Conservation (phyloP, 1,140 invertebrate genomes). For the Himalopsyche phryganea region DNA sequence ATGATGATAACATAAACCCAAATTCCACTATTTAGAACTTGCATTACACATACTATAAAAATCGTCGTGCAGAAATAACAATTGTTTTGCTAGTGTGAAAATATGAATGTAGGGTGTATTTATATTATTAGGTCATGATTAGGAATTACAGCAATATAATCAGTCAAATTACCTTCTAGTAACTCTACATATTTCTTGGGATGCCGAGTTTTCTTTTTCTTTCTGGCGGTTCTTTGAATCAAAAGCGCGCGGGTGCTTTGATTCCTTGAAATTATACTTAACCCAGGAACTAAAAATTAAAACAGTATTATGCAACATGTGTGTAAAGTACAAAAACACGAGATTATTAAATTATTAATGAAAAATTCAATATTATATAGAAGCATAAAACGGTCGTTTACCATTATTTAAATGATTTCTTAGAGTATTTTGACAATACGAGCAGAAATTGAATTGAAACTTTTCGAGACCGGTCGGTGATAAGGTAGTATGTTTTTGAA, state of each 20-base stretch:
- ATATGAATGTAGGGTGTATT: too few relatives aligned
- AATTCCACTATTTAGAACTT: too few relatives aligned
- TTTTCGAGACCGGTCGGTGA: not conserved
- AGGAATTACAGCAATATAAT: too few relatives aligned
- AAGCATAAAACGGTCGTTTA: not conserved
- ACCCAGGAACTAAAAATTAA: conserved; percentile 7
- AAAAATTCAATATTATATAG: not conserved
- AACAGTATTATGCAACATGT: conserved; percentile 16
- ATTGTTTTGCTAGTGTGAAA: too few relatives aligned
- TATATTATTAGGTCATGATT: not conserved
- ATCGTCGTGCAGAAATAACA: too few relatives aligned
- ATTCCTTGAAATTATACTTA: conserved; percentile 9
- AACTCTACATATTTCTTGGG: conserved; percentile 51
- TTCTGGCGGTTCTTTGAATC: conserved; percentile 14
- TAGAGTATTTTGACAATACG: conserved; percentile 11
- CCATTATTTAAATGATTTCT: conserved; percentile 12
- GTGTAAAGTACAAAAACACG: not conserved
- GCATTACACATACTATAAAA: too few relatives aligned
- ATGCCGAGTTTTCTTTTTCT: conserved; percentile 40
- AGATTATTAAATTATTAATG: not conserved
- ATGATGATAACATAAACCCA: too few relatives aligned
- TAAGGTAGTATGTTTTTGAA: not conserved
- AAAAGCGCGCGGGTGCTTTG: conserved; percentile 21
- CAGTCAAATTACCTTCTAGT: conserved; percentile 48
- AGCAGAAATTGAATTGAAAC: conserved; percentile 8